phyloP scores from a whole-genome alignment of 1,140 invertebrate species.

The Eubasilissa regina region DNA sequence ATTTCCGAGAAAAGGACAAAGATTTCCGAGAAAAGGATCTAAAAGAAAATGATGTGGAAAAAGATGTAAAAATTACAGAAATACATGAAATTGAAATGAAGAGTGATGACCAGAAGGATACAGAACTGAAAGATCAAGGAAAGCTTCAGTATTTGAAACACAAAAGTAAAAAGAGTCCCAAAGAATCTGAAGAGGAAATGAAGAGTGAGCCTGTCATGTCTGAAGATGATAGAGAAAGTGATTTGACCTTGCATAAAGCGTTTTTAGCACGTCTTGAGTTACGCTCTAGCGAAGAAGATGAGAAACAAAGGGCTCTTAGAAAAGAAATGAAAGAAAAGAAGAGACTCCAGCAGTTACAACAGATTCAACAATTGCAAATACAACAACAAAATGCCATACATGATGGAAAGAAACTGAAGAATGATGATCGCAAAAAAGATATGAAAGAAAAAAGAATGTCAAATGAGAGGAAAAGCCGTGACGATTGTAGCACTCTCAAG shows the following conservation, averaged over 20 bases:
- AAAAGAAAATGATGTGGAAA: slow-evolving; percentile 59
- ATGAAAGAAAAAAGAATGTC: slow-evolving; percentile 70
- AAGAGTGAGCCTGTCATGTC: slow-evolving; percentile 39
- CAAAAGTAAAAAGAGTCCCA: slow-evolving; percentile 48
- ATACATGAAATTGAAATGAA: slow-evolving; percentile 40
- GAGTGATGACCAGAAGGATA: slow-evolving; percentile 33
- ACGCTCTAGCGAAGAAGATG: slow-evolving; percentile 73
- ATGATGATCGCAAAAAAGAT: slow-evolving; percentile 71
- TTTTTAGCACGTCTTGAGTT: slow-evolving; percentile 77
- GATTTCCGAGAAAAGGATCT: slow-evolving; percentile 2
- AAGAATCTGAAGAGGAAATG: slow-evolving; percentile 45
- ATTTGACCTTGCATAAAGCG: slow-evolving; percentile 73
- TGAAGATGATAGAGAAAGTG: slow-evolving; percentile 52
- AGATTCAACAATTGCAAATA: slow-evolving; percentile 71
- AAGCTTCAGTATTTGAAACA: slow-evolving; percentile 46
- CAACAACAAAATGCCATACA: slow-evolving; percentile 69
- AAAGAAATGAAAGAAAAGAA: slow-evolving; percentile 74
- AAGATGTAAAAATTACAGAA: slow-evolving; percentile 35
- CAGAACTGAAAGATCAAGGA: slow-evolving; percentile 41
- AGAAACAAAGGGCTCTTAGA: slow-evolving; percentile 72
- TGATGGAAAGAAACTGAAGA: slow-evolving; percentile 69
- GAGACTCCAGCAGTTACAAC: slow-evolving; percentile 70
- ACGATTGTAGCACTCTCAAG: slow-evolving; percentile 63
- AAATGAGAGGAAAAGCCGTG: slow-evolving; percentile 71
- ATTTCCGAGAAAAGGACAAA: slow-evolving; percentile 47